Percentiles rank a stretch among this genome's conserved stretches.
Conservation (phyloP, 2,113 vertebrate species). For the Tragelaphus buxtoni region DNA sequence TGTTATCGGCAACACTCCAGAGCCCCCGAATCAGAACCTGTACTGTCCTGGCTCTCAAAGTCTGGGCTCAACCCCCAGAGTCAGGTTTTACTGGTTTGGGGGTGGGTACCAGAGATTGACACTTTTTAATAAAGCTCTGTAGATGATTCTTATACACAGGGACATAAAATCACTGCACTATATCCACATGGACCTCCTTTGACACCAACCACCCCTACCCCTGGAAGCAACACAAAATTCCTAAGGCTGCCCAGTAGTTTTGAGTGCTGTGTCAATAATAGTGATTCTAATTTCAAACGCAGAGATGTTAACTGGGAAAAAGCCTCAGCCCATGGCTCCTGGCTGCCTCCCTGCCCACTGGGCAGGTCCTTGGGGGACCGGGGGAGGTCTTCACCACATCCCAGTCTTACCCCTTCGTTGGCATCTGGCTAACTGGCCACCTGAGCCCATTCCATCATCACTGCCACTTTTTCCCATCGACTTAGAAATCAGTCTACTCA, state of each 20-base stretch:
- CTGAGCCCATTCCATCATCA: neutral
- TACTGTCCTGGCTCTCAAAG: neutral
- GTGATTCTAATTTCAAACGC: neutral
- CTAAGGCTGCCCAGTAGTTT: neutral
- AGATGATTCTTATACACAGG: neutral
- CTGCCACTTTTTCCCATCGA: neutral
- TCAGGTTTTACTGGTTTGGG: neutral
- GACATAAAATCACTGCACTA: neutral
- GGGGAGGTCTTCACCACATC: neutral
- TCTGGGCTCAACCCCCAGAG: neutral
- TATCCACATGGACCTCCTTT: neutral
- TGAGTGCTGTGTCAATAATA: neutral
- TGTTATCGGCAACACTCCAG: neutral
- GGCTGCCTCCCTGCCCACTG: neutral
- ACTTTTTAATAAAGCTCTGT: neutral
- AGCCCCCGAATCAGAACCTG: neutral
- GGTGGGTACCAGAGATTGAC: neutral
- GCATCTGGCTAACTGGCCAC: accelerated
- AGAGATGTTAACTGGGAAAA: neutral
- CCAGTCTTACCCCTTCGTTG: neutral
- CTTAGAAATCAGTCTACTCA: neutral
- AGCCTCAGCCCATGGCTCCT: neutral
- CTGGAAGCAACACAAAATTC: neutral
- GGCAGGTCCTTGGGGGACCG: neutral
- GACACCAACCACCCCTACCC: neutral